These are phyloP conservation scores for Pemphredon lugubris DNA, from an alignment of 2,888 invertebrate genomes.

Conservation along the genomic window DNA sequence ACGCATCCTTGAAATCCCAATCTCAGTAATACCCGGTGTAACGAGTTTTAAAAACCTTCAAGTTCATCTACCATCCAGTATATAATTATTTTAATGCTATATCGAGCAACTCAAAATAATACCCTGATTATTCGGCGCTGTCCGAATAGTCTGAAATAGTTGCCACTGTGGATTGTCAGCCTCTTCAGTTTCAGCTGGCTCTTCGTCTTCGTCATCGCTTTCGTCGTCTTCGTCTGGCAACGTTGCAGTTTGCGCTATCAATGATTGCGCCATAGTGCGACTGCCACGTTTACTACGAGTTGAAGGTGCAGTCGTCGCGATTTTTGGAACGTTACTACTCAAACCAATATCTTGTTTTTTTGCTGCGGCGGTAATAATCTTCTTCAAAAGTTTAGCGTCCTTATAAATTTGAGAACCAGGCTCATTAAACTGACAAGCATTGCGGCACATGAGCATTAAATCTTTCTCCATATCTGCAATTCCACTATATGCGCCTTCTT, in stretches of 20 bases:
- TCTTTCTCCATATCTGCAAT: conserved; percentile 94
- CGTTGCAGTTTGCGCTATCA: conserved; percentile 85
- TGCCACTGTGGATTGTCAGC: conserved; percentile 94
- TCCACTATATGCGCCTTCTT: conserved; percentile 89
- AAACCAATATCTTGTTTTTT: conserved; percentile 75
- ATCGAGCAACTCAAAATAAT: conserved; percentile 18
- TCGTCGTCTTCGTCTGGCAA: conserved; percentile 85
- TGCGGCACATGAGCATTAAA: conserved; percentile 93
- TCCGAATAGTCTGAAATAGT: conserved; percentile 91
- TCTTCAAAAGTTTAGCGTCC: conserved; percentile 94
- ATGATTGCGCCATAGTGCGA: conserved; percentile 80
- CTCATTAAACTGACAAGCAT: conserved; percentile 98
- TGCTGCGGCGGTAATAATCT: conserved; percentile 83
- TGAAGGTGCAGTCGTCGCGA: conserved; percentile 72
- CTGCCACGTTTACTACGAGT: conserved; percentile 78
- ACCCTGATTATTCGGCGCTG: conserved; percentile 83
- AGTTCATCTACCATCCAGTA: conserved; percentile 1
- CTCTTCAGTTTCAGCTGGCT: conserved; percentile 82
- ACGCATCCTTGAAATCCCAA: no score
- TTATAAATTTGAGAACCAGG: conserved; percentile 98
- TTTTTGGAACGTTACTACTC: conserved; percentile 67
- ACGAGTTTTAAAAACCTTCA: no score
- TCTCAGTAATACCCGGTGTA: no score
- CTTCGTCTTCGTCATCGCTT: conserved; percentile 84
- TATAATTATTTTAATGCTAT: not conserved